Evolutionary conservation across 2,113 vertebrate genomes (phyloP).

Genomic region (Platysternon megacephalum): DNA sequence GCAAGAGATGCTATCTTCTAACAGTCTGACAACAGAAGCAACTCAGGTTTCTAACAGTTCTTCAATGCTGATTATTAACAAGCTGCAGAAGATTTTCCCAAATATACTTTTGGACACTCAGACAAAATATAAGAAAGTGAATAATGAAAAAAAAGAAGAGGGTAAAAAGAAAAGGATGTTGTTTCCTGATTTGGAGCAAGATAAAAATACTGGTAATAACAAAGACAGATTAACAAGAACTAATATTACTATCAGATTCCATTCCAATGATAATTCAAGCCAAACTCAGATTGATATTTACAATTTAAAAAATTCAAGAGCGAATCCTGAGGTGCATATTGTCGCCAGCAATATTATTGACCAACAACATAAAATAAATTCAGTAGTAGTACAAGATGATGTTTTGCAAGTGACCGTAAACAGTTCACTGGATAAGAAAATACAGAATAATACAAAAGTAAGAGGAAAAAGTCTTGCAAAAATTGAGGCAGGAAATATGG

Average conservation of each 20-base stretch:
- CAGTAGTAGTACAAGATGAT: neutral
- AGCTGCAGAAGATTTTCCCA: neutral
- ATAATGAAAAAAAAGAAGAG: neutral
- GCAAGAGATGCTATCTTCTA: neutral
- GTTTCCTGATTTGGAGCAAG: neutral
- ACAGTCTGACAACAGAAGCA: neutral
- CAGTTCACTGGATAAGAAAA: neutral
- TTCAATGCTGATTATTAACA: neutral
- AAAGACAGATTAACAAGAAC: neutral
- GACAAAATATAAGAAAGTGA: neutral
- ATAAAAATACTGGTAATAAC: neutral
- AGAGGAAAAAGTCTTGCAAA: neutral
- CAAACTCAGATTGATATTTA: constrained; percentile 16
- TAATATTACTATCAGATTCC: neutral
- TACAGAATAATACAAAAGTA: neutral
- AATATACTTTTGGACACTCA: neutral
- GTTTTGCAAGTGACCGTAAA: constrained; percentile 3
- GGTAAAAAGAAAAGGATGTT: neutral
- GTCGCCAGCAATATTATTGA: neutral
- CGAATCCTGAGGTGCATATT: neutral
- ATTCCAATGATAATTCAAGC: neutral
- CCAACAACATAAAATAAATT: neutral
- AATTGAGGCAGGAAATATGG: neutral
- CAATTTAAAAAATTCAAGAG: neutral
- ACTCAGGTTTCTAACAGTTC: neutral